These are phyloP conservation scores for Ferrisia virgata DNA, from an alignment of 2,888 invertebrate genomes.

Conservation along the genomic window DNA sequence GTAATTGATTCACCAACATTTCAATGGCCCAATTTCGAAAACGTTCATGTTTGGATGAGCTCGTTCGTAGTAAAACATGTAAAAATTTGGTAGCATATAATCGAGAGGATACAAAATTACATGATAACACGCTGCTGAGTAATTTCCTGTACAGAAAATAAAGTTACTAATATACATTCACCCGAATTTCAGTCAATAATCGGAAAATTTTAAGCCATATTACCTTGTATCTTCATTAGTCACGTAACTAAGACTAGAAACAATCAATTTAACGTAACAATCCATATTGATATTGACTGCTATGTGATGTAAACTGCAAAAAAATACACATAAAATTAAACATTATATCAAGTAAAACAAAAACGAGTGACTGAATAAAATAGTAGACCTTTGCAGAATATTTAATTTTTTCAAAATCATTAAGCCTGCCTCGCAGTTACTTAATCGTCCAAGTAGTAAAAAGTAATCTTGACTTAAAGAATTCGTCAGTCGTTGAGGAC, in stretches of 20 bases:
- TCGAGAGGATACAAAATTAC: conserved; percentile 59
- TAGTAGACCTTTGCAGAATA: conserved; percentile 47
- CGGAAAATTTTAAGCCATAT: conserved; percentile 53
- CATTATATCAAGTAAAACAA: background rate
- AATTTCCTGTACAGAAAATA: conserved; percentile 55
- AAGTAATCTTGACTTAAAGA: conserved; percentile 94
- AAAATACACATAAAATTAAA: background rate
- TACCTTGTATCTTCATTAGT: conserved; percentile 68
- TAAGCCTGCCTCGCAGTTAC: conserved; percentile 67
- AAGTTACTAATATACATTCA: background rate
- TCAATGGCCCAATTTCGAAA: conserved; percentile 75
- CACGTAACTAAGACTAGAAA: conserved; percentile 85
- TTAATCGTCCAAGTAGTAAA: conserved; percentile 83
- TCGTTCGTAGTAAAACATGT: conserved; percentile 77
- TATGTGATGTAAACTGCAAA: conserved; percentile 46
- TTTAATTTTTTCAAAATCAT: conserved; percentile 58
- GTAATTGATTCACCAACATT: conserved; percentile 77
- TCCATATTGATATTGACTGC: conserved; percentile 68
- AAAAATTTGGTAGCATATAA: conserved; percentile 90
- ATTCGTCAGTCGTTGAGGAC: conserved; percentile 81
- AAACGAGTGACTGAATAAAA: too few species aligned
- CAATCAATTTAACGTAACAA: conserved; percentile 88
- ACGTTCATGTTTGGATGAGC: conserved; percentile 62
- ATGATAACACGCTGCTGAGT: conserved; percentile 57
- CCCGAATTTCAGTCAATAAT: background rate